Conservation (phyloP, 2,797 vertebrate species). For the Pygocentrus nattereri region DNA sequence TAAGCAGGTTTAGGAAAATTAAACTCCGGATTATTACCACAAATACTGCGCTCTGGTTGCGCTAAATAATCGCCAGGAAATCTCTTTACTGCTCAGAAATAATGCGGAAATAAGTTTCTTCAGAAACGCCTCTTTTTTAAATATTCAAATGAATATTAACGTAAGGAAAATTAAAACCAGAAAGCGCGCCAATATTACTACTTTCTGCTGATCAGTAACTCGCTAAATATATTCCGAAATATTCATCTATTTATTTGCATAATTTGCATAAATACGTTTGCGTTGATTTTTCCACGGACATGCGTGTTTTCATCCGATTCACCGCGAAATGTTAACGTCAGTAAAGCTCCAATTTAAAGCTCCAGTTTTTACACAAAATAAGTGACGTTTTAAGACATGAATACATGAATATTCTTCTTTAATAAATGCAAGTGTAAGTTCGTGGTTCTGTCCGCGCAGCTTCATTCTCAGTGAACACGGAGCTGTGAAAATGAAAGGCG, state of each 20-base stretch:
- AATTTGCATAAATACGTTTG: conserved; percentile 10
- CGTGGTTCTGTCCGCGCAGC: not conserved
- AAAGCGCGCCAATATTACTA: not conserved
- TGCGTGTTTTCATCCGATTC: not conserved
- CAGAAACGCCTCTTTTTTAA: not conserved
- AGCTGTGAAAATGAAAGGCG: not conserved
- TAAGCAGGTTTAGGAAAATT: not conserved
- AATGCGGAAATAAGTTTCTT: not conserved
- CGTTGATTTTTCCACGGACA: not conserved
- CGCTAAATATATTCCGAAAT: not conserved
- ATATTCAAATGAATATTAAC: not conserved
- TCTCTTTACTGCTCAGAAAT: too few relatives aligned
- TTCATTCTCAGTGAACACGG: not conserved
- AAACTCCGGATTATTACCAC: not conserved
- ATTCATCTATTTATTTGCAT: not conserved
- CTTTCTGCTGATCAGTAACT: not conserved
- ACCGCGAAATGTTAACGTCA: not conserved
- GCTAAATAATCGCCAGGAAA: not conserved
- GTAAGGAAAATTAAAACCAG: not conserved
- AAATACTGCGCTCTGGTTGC: not conserved
- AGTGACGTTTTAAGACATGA: not conserved
- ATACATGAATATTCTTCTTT: not conserved
- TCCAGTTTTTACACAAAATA: not conserved
- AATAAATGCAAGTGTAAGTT: not conserved
- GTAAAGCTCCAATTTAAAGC: not conserved